These are phyloP conservation scores for Tetragonisca angustula DNA, from an alignment of 2,888 invertebrate genomes.

Conservation along the genomic window DNA sequence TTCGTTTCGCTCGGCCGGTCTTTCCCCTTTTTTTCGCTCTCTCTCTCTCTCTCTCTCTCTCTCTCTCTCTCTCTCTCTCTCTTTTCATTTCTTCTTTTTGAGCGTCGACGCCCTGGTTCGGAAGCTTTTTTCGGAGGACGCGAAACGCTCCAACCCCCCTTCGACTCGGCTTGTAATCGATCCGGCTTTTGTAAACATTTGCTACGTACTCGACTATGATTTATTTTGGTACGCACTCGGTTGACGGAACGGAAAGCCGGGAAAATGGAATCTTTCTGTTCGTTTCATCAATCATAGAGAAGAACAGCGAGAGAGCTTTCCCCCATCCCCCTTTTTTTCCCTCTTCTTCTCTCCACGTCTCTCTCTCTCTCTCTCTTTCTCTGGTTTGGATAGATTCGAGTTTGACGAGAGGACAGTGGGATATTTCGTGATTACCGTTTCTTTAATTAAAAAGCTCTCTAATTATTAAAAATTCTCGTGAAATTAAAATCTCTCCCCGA, in stretches of 20 bases:
- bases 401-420: neutral
- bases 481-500: neutral
- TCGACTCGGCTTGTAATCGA: constrained; percentile 6
- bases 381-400: neutral
- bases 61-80: too few species aligned
- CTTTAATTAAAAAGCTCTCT: neutral
- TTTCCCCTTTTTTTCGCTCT: too few species aligned
- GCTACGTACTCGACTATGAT: constrained; percentile 12
- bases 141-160: neutral
- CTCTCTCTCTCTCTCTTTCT: too few species aligned
- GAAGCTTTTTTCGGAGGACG: neutral
- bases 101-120: neutral
- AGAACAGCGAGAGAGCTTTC: neutral
- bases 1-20: neutral
- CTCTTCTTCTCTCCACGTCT: too few species aligned
- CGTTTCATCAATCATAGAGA: constrained; percentile 13
- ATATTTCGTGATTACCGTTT: neutral
- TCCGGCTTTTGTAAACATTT: constrained; percentile 27
- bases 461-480: neutral
- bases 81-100: neutral
- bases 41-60: too few species aligned
- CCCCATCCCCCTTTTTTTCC: neutral
- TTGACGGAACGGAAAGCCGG: constrained; percentile 1
- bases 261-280: constrained; percentile 22
- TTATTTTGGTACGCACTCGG: constrained; percentile 20